Evolutionary conservation across 2,888 invertebrate species (phyloP), one percentile per base, ranked within the genome.

Genomic region (Gymnosoma rotundatum): DNA sequence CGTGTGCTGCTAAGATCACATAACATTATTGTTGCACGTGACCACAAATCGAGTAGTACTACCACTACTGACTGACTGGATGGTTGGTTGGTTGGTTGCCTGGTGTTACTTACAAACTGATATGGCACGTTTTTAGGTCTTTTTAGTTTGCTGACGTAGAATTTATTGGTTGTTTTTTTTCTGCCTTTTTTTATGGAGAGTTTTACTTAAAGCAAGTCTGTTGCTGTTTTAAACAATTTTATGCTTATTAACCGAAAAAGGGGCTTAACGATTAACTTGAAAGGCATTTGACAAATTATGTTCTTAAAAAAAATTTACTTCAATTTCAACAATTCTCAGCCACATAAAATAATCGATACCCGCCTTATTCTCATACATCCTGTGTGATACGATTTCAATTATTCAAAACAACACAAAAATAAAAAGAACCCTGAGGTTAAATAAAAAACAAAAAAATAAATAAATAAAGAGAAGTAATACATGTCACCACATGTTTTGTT

Each of bases 21-120:
- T 81, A 83, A 86, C 86, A 86, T 86, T 78, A 86, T 67, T 69
- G 83, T 56, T 86, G 86, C 86, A 86, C 86, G 86, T 86, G 86
- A 86, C 86, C 86, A 86, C 81, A 84, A 84, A 66, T 74, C 74
- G 78, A 74, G 69, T 54, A 78, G 21, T 63, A 48, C 70, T 16
- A 7, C 6, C 32, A 7, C 32, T 52, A 36, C 63, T 14, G 32
- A 1, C 72, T 8, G 48, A 16, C 36, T 20, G 36, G 18, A 14
- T 64, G 64, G 32, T 45, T 56, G 86, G 73, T 86, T 87, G 87
- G 20, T 48, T 20, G 75, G 32, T 48, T 56, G 86, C 74, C 86
- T 87, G 87, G 73, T 86, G 83, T 72, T 78, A 76, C 81, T 84
- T 78, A 82, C 81, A 72, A 80, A 83, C 58, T 79, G 87, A 88